These are phyloP conservation scores for Drosophila subquinaria DNA, from an alignment of 2,888 invertebrate genomes.

Conservation along the genomic window DNA sequence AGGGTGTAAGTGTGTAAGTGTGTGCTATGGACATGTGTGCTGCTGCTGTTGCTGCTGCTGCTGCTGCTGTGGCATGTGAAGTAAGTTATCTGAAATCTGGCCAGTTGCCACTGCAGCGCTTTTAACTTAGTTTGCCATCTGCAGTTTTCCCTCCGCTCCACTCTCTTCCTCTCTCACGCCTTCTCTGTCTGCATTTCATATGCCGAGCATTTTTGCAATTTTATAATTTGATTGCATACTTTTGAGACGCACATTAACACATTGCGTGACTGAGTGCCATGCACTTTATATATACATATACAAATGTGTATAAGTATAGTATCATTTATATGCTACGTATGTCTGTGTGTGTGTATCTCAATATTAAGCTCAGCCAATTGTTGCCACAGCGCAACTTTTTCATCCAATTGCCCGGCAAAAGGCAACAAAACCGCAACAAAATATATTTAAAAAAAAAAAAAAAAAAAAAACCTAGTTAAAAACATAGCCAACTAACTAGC, in stretches of 20 bases:
- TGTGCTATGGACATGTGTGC: background rate
- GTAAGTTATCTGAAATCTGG: slow-evolving; percentile 61
- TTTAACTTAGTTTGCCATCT: slow-evolving; percentile 72
- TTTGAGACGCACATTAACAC: slow-evolving; percentile 71
- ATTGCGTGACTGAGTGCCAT: slow-evolving; percentile 35
- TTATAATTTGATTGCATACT: slow-evolving; percentile 78
- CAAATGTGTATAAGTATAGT: background rate
- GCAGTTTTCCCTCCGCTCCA: slow-evolving; percentile 11
- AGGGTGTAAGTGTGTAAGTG: slow-evolving; percentile 18
- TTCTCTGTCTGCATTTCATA: slow-evolving; percentile 42
- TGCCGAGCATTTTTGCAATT: slow-evolving; percentile 59
- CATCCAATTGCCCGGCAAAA: slow-evolving; percentile 50
- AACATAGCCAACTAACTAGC: slow-evolving; percentile 24
- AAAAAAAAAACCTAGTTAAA: slow-evolving; percentile 16
- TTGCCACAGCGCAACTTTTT: slow-evolving; percentile 44
- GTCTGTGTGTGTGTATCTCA: slow-evolving; percentile 4
- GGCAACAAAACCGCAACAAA: slow-evolving; percentile 25
- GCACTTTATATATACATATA: background rate
- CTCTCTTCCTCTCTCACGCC: slow-evolving; percentile 9
- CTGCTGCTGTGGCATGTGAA: slow-evolving; percentile 28
- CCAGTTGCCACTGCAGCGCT: slow-evolving; percentile 62
- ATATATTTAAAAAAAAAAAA: background rate
- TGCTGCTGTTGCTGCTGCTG: background rate
- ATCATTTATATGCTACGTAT: background rate
- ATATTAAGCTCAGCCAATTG: slow-evolving; percentile 43